Evolutionary conservation across 2,888 invertebrate genomes (phyloP), one percentile per base, ranked within the genome.

Genomic region (Branchellion lobata): DNA sequence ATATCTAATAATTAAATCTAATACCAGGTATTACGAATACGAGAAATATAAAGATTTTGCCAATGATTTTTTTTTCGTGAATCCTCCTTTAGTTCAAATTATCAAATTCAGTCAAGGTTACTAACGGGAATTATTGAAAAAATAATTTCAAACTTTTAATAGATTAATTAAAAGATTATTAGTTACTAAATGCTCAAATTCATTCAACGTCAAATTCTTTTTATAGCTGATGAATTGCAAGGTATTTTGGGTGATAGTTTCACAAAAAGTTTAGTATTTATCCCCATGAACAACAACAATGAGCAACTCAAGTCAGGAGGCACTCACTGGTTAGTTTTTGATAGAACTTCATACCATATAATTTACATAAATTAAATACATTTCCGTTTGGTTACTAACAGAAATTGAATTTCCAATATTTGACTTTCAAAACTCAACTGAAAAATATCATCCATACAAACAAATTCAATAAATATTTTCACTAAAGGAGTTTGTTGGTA

Each of bases 271-370:
- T 31, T 77, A 1, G 40, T 77, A 14, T 65, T 33, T n/a, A 27
- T 77, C 24, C 77, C 77, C 57, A n/a, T 77, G 3, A 77, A 77
- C 40, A 61, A 77, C 65, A 77, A 73, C 47, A 47, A 65, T 65
- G 53, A 27, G 14, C 21, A 65, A 34, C 34, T 57, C 27, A 21
- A 57, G 11, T 21, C 77, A 61, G 77, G 77, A 21, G 77, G 77
- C 40, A 57, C 57, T n/a, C 77, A 77, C n/a, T 77, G 77, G 77
- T 77, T 61, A 24, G n/a, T 27, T n/a, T n/a, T n/a, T n/a, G n/a
- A n/a, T n/a, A n/a, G n/a, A n/a, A n/a, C n/a, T n/a, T n/a, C n/a
- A n/a, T n/a, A n/a, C n/a, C n/a, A 24, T 14, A 65, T 65, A 65
- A 8, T 65, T 65, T 14, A 14, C 65, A 14, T 65, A 27, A 65